Evolutionary conservation across 2,888 invertebrate species (phyloP).

Genomic region (Lutraria lutraria): DNA sequence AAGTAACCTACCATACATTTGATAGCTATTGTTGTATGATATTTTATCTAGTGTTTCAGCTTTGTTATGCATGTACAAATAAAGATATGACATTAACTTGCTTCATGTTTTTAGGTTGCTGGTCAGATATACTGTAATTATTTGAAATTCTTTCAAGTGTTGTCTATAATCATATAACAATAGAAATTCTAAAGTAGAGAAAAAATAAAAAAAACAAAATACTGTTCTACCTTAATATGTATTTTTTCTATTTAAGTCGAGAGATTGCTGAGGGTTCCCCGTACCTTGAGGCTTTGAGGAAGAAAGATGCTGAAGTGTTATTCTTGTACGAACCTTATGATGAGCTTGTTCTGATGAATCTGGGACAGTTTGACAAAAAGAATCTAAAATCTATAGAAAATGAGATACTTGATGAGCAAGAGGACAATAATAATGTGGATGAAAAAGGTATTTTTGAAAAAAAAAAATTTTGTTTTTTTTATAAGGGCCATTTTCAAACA

Average conservation of each 20-base stretch:
- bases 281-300: slow-evolving; percentile 96
- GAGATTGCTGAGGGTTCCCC: slow-evolving; percentile 97
- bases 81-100: no score
- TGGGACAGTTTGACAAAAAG: slow-evolving; percentile 93
- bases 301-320: slow-evolving; percentile 95
- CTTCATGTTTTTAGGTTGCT: no score
- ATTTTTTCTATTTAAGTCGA: slow-evolving; percentile 90
- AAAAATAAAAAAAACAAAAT: neutral
- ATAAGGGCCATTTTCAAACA: no score
- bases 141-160: no score
- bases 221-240: neutral
- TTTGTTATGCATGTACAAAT: no score
- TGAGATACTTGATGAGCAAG: slow-evolving; percentile 93
- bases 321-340: slow-evolving; percentile 99
- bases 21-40: no score
- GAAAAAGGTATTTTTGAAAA: slow-evolving; percentile 73
- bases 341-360: slow-evolving; percentile 96
- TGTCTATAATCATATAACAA: no score
- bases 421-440: slow-evolving; percentile 78
- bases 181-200: no score
- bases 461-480: no score
- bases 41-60: no score
- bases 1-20: no score
- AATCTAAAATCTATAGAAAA: slow-evolving; percentile 96
- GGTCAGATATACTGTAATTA: no score